Evolutionary conservation across 2,888 invertebrate genomes (phyloP).

Genomic region (Aporophyla lueneburgensis): DNA sequence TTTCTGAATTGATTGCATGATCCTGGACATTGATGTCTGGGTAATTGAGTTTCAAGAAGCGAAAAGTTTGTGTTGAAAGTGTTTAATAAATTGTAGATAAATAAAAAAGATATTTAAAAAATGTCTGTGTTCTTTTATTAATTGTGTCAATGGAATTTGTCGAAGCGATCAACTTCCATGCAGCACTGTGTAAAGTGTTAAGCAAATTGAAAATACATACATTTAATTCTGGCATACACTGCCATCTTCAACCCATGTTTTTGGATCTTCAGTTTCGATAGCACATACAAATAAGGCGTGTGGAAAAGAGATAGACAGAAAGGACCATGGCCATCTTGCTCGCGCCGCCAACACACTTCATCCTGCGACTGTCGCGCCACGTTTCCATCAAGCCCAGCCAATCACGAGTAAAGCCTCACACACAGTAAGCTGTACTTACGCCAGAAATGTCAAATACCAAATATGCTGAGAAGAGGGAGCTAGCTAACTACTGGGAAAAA

Average conservation of each 20-base stretch:
- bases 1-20: conserved; percentile 42
- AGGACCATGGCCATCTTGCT: conserved; percentile 90
- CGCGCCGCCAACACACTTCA: conserved; percentile 82
- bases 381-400: conserved; percentile 70
- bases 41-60: conserved; percentile 25
- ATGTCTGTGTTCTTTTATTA: conserved; percentile 21
- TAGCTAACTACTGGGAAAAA: conserved; percentile 5
- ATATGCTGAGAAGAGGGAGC: conserved; percentile 71
- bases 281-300: conserved; percentile 78
- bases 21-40: conserved; percentile 23
- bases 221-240: conserved; percentile 49
- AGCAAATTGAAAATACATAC: conserved; percentile 67
- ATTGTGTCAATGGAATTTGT: conserved; percentile 41
- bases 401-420: conserved; percentile 78
- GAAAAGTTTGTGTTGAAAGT: conserved; percentile 11
- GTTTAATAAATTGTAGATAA: conserved; percentile 7
- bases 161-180: conserved; percentile 69
- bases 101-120: conserved; percentile 18
- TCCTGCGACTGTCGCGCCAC: conserved; percentile 79
- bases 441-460: conserved; percentile 71
- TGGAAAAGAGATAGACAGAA: conserved; percentile 80
- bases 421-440: conserved; percentile 80
- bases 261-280: conserved; percentile 83
- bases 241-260: conserved; percentile 60
- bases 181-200: conserved; percentile 65